phyloP scores from a whole-genome alignment of 2,113 vertebrate genomes.

The Delphinapterus leucas region DNA sequence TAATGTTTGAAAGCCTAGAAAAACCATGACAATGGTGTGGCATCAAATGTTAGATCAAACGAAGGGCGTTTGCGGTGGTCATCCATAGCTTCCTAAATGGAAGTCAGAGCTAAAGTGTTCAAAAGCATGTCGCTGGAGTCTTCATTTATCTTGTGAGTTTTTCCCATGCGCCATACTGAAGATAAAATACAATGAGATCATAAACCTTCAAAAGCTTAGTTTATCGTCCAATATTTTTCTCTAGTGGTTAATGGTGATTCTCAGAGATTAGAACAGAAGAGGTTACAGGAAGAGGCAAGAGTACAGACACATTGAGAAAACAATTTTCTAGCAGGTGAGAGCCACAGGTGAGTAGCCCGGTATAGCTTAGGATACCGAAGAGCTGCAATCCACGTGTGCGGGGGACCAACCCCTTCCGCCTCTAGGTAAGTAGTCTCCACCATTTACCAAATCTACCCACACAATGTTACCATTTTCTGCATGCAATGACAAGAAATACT shows the following conservation, averaged over 20 bases:
- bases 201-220: neutral
- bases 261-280: neutral
- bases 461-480: neutral
- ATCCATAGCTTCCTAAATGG: neutral
- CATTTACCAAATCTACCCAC: neutral
- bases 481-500: neutral
- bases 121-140: neutral
- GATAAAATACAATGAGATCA: conserved; percentile 22
- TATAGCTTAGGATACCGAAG: fast-evolving
- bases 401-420: neutral
- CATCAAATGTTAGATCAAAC: neutral
- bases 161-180: neutral
- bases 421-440: neutral
- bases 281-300: neutral
- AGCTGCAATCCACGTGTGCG: neutral
- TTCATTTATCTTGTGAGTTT: neutral
- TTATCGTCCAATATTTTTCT: neutral
- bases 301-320: neutral
- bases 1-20: neutral
- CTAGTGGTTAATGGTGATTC: neutral
- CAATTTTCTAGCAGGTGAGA: neutral
- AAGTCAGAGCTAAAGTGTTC: neutral
- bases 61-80: fast-evolving
- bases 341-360: fast-evolving
- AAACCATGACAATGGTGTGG: neutral